A percentile compares a stretch with the other conserved stretches of the same genome.
Conservation (phyloP, 2,888 invertebrate genomes). For the Parthenolecanium corni region DNA sequence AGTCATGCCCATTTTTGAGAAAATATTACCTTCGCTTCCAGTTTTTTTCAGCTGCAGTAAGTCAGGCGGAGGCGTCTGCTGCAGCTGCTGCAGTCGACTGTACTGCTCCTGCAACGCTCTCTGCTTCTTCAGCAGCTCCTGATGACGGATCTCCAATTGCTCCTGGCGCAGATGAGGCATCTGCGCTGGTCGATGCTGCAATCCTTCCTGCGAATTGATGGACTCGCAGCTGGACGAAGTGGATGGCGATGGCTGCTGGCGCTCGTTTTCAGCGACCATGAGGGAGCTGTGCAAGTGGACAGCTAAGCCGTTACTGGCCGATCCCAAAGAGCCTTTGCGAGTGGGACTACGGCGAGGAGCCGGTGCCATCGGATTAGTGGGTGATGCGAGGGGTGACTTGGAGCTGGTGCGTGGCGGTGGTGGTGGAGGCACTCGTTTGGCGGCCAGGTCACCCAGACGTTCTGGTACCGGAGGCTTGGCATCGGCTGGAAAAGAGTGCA, state of each 20-base stretch:
- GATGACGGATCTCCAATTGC: conserved; percentile 70
- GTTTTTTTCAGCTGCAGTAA: conserved; percentile 60
- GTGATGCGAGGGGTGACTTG: conserved; percentile 74
- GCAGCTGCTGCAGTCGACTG: conserved; percentile 74
- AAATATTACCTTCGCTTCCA: conserved; percentile 74
- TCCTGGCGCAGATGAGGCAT: conserved; percentile 47
- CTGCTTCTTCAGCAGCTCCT: conserved; percentile 77
- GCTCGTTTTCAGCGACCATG: conserved; percentile 34
- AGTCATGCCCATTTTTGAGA: conserved; percentile 69
- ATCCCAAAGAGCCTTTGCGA: conserved; percentile 32
- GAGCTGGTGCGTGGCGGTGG: conserved; percentile 85
- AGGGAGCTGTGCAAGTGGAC: conserved; percentile 32
- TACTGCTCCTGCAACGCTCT: conserved; percentile 83
- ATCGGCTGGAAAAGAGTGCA: conserved; percentile 71
- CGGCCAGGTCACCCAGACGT: conserved; percentile 63
- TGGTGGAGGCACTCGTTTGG: conserved; percentile 73
- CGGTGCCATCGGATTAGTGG: conserved; percentile 49
- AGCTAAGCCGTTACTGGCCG: conserved; percentile 10
- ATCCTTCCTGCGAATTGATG: conserved; percentile 59
- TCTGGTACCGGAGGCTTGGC: conserved; percentile 72
- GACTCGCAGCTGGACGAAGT: conserved; percentile 64
- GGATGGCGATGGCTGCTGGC: conserved; percentile 44
- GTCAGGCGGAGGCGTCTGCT: conserved; percentile 54
- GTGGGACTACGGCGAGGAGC: conserved; percentile 31
- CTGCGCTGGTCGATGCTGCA: conserved; percentile 38